Evolutionary conservation across 2,113 vertebrate genomes (phyloP).

Genomic region (Pachypanchax playfairii): DNA sequence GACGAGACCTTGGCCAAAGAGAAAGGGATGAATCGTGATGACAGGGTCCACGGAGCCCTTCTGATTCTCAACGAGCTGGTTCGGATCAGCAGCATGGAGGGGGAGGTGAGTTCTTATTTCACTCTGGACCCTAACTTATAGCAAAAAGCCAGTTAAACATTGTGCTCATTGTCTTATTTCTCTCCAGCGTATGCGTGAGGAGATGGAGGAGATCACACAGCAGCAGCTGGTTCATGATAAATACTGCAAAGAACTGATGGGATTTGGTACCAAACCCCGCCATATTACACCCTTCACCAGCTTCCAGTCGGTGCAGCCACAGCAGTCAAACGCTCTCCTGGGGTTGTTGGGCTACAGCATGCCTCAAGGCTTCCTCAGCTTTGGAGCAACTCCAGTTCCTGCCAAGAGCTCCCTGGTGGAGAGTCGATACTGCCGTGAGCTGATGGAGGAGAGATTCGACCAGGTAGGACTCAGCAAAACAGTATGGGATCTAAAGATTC

Average conservation of each 20-base stretch:
- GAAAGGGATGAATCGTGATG: conserved; percentile 98
- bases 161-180: background rate
- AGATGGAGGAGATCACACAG: conserved; percentile 99
- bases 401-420: conserved; percentile 91
- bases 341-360: conserved; percentile 93
- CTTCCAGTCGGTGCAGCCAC: conserved; percentile 95
- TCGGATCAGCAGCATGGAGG: conserved; percentile 99
- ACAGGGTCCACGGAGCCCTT: conserved; percentile 93
- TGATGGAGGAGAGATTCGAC: conserved; percentile 98
- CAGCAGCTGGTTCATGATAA: conserved; percentile 98
- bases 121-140: background rate
- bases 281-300: conserved; percentile 97
- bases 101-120: conserved; percentile 86
- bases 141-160: background rate
- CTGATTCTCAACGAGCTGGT: conserved; percentile 97
- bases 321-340: conserved; percentile 93
- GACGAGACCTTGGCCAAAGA: conserved; percentile 96
- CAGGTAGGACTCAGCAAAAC: conserved; percentile 78
- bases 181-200: conserved; percentile 91
- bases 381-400: conserved; percentile 86
- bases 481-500: background rate
- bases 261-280: conserved; percentile 93
- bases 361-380: conserved; percentile 91
- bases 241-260: conserved; percentile 97
- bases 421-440: conserved; percentile 94